phyloP scores from a whole-genome alignment of 2,888 invertebrate genomes.

The Labia minor region DNA sequence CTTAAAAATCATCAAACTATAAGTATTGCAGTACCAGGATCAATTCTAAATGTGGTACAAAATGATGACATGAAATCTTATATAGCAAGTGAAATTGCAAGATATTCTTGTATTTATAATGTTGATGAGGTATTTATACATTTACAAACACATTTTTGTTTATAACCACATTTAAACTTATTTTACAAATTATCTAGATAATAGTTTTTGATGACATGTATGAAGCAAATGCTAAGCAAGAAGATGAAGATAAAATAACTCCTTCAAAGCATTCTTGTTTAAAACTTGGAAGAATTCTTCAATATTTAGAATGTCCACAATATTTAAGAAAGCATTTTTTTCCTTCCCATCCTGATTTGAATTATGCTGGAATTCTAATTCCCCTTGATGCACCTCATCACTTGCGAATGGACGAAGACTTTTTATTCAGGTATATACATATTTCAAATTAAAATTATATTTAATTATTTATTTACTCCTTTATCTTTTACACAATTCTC shows the following conservation, averaged over 20 bases:
- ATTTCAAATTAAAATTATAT: too few relatives aligned
- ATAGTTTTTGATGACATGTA: slow-evolving; percentile 69
- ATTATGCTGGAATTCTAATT: slow-evolving; percentile 78
- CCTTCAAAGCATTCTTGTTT: slow-evolving; percentile 58
- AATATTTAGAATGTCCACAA: slow-evolving; percentile 96
- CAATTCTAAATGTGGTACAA: slow-evolving; percentile 93
- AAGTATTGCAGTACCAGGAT: slow-evolving; percentile 91
- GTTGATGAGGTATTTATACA: slow-evolving; percentile 60
- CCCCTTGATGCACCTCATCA: slow-evolving; percentile 95
- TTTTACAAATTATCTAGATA: slow-evolving; percentile 33
- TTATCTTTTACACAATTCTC: too few relatives aligned
- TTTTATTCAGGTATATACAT: slow-evolving; percentile 69
- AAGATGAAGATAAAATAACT: slow-evolving; percentile 45
- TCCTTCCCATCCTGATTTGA: slow-evolving; percentile 79
- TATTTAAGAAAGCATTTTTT: slow-evolving; percentile 90
- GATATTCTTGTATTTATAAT: slow-evolving; percentile 87
- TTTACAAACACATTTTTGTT: neutral
- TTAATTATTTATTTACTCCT: too few relatives aligned
- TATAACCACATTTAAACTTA: neutral
- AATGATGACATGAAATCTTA: slow-evolving; percentile 79
- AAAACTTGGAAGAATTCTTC: slow-evolving; percentile 79
- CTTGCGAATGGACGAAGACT: slow-evolving; percentile 66
- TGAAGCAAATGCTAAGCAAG: slow-evolving; percentile 36
- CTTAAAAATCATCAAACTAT: slow-evolving; percentile 54
- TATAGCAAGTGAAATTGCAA: slow-evolving; percentile 89